Conservation (phyloP, 2,113 vertebrate species). For the Antechinus flavipes region DNA sequence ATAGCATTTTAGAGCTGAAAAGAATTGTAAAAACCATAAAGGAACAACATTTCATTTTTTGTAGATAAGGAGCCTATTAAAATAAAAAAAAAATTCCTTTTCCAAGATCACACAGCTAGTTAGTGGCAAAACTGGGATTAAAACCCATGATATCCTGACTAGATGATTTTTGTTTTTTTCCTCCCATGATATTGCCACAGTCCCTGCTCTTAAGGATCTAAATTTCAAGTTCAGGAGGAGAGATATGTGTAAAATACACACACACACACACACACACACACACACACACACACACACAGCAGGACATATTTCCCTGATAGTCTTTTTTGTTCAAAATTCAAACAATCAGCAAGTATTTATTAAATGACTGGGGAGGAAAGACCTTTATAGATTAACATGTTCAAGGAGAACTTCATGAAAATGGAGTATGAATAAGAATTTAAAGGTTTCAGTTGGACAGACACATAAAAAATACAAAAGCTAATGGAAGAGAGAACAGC, state of each 20-base stretch:
- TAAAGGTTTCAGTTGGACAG: background rate
- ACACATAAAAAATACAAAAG: background rate
- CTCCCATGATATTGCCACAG: background rate
- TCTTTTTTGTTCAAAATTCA: background rate
- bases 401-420: background rate
- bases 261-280: no score
- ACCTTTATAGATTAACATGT: background rate
- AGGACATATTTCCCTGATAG: background rate
- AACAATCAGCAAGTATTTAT: background rate
- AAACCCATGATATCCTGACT: background rate
- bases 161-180: background rate
- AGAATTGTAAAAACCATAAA: background rate
- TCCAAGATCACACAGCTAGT: background rate
- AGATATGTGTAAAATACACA: no score
- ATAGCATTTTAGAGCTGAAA: background rate
- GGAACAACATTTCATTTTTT: background rate
- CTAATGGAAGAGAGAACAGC: background rate
- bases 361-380: background rate
- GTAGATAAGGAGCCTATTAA: background rate
- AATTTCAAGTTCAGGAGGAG: background rate
- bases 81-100: background rate
- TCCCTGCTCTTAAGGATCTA: background rate
- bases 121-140: background rate
- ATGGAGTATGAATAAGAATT: background rate
- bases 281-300: background rate